These are phyloP conservation scores for Numida meleagris DNA, from an alignment of 2,113 vertebrate species.

Conservation along the genomic window DNA sequence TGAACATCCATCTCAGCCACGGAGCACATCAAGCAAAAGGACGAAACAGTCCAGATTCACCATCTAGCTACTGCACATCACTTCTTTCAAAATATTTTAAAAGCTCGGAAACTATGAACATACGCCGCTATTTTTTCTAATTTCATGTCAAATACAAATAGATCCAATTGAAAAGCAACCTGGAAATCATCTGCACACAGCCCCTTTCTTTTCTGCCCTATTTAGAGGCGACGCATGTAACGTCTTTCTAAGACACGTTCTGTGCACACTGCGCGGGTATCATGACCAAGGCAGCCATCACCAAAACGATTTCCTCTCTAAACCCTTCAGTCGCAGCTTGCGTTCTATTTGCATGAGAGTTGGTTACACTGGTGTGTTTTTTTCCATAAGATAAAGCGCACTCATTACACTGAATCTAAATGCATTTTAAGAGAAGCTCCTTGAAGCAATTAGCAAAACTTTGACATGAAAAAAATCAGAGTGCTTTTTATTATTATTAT, in stretches of 20 bases:
- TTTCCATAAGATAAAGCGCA: constrained; percentile 2
- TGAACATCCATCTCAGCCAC: constrained; percentile 1
- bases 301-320: constrained; percentile 48
- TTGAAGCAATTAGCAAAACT: constrained; percentile 54
- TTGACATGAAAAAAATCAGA: neutral
- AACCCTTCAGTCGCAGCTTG: constrained; percentile 21
- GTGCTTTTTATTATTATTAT: neutral
- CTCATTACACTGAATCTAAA: constrained; percentile 36
- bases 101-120: constrained; percentile 58
- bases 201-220: constrained; percentile 9
- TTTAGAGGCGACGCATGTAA: constrained; percentile 45
- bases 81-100: constrained; percentile 1
- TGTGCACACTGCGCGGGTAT: neutral
- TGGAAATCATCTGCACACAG: constrained; percentile 8
- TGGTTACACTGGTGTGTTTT: neutral
- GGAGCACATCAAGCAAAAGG: neutral
- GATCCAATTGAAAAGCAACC: constrained; percentile 37
- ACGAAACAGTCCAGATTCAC: neutral
- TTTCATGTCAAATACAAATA: constrained; percentile 39
- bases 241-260: neutral
- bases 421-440: constrained; percentile 29
- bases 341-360: neutral
- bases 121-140: neutral
- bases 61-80: neutral
- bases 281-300: constrained; percentile 22